These are phyloP conservation scores for Drosophila tristis DNA, from an alignment of 1,140 invertebrate genomes.

Conservation along the genomic window DNA sequence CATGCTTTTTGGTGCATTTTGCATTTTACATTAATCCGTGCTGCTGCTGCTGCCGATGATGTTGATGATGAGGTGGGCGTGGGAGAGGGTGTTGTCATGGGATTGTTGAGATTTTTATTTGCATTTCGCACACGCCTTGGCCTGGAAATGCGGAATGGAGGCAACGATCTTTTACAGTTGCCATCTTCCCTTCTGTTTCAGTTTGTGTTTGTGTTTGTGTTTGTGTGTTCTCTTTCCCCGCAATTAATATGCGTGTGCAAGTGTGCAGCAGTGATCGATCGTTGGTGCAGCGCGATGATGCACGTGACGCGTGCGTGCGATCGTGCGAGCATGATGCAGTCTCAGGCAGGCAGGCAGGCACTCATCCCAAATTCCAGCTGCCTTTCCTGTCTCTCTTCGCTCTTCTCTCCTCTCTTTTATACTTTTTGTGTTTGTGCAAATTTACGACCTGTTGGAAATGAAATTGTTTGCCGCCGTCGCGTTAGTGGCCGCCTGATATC, in stretches of 20 bases:
- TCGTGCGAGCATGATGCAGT: slow-evolving; percentile 23
- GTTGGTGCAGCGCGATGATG: slow-evolving; percentile 48
- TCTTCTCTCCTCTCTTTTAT: too few relatives aligned
- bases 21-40: slow-evolving; percentile 56
- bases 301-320: slow-evolving; percentile 68
- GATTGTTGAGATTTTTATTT: slow-evolving; percentile 48
- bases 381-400: slow-evolving; percentile 25
- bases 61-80: slow-evolving; percentile 5
- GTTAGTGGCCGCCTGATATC: slow-evolving; percentile 21
- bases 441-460: slow-evolving; percentile 69
- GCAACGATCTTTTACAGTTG: slow-evolving; percentile 70
- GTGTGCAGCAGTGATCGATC: slow-evolving; percentile 52
- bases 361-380: slow-evolving; percentile 68
- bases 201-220: too few relatives aligned
- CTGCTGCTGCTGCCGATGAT: background rate
- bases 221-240: background rate
- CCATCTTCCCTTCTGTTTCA: slow-evolving; percentile 1
- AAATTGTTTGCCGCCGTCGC: slow-evolving; percentile 34
- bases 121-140: slow-evolving; percentile 73
- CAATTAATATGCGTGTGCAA: slow-evolving; percentile 41
- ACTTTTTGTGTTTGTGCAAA: slow-evolving; percentile 41
- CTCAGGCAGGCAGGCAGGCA: slow-evolving; percentile 4
- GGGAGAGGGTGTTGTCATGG: slow-evolving; percentile 69
- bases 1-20: slow-evolving; percentile 30
- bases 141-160: slow-evolving; percentile 69